Base-by-base conservation (phyloP, 1,140 invertebrate genomes). In the Philopotamus ludificatus region DNA sequence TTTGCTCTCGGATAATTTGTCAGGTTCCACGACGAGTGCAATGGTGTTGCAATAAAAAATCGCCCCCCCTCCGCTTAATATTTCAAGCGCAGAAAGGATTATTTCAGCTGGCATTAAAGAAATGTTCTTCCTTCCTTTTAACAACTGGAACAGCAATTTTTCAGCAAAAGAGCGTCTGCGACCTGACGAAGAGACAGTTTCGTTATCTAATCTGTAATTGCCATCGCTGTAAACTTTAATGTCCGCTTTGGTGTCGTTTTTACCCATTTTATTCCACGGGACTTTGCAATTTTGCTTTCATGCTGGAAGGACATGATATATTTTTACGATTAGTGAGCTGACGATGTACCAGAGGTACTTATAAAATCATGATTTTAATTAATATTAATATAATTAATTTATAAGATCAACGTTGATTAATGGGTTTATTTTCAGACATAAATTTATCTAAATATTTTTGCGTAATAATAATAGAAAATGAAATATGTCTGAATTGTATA, bases 191-290 rank as follows among this genome's bases (percentile, higher is more conserved):
- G 15, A 59, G 55, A 59, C 22, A 23, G 55, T 44, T 18, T 3
- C 55, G 28, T 44, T 59, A 59, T 59, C 55, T 59, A 42, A 59
- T 59, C 55, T 59, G n/a, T 59, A 59, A 59, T 59, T 59, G 55
- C 55, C 34, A 59, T 59, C 55, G 42, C 55, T 41, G 28, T 59
- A 41, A 59, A 59, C 34, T 59, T 59, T 23, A 42, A 41, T 44
- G 25, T 59, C 10, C 55, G 34, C 39, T 59, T 59, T 59, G 21
- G 42, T 41, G 34, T 44, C 55, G 4, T 59, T 59, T 59, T 59
- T 59, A 59, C 55, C 41, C 34, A 2, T 26, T 26, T 26, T 26
- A 8, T 47, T 20, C 12, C 28, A 34, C 28, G 28, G 28, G 12
- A 34, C 4, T 12, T 34, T 34, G 28, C 12, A 4, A 34, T 34